Base-by-base conservation (phyloP, 2,888 invertebrate species). In the Helobdella robusta region DNA sequence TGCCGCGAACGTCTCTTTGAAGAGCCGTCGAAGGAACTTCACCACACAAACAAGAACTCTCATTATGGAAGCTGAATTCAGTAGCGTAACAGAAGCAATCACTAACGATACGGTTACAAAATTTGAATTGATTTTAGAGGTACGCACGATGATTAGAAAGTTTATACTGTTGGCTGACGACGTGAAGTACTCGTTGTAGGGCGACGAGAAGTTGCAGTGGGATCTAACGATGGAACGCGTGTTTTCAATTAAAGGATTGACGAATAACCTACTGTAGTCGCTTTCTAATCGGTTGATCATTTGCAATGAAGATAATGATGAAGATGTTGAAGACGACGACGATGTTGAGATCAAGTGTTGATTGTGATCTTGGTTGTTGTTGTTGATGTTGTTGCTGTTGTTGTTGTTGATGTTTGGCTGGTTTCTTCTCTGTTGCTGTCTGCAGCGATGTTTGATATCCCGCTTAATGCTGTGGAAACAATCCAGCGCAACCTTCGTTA, bases 381-480 rank as follows among this genome's bases (percentile, higher is more conserved):
- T 50, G 8, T 46, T 50, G 11, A 63, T 52, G 34, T 63, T 52
- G 63, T 63, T 40, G 63, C n/a, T n/a, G n/a, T n/a, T n/a, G n/a
- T n/a, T n/a, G n/a, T n/a, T n/a, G n/a, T n/a, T n/a, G n/a, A n/a
- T n/a, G n/a, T n/a, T n/a, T n/a, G n/a, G n/a, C n/a, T n/a, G n/a
- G n/a, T n/a, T n/a, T n/a, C n/a, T n/a, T n/a, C n/a, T n/a, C n/a
- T n/a, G n/a, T n/a, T n/a, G n/a, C n/a, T n/a, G 34, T 18, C 28
- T 28, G 35, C 63, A 63, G 15, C 36, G 28, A 23, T 48, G 28
- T 32, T 52, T 52, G 28, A 63, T 50, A 30, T 63, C 50, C 25
- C 32, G 30, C n/a, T 46, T 50, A 8, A 63, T 52, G 34, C 52
- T 52, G 63, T 63, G 48, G 63, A 63, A 63, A 25, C 63, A 63